Evolutionary conservation across 2,888 invertebrate species (phyloP).

Genomic region (Drosophila prostipennis): DNA sequence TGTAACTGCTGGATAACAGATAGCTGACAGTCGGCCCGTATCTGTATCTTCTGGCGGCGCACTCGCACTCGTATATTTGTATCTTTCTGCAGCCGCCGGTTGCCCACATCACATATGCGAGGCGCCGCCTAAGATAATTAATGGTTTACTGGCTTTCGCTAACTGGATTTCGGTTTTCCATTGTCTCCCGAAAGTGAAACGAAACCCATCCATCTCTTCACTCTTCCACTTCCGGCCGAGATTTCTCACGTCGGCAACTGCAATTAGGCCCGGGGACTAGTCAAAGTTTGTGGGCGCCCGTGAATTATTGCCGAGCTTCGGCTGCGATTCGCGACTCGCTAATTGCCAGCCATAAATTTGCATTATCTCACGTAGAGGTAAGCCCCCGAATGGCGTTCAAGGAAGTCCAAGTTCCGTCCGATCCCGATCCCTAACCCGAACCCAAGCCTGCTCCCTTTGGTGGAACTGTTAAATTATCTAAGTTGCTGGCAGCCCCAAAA

Average conservation of each 20-base stretch:
- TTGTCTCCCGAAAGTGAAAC: constrained; percentile 19
- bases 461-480: constrained; percentile 70
- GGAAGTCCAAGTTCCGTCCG: constrained; percentile 3
- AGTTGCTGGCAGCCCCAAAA: constrained; percentile 59
- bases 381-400: constrained; percentile 39
- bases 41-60: constrained; percentile 33
- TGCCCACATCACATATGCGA: constrained; percentile 49
- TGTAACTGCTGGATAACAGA: constrained; percentile 56
- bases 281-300: constrained; percentile 52
- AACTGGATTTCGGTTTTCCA: constrained; percentile 72
- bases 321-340: constrained; percentile 72
- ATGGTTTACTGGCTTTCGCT: constrained; percentile 58
- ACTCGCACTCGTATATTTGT: constrained; percentile 15
- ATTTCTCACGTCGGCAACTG: constrained; percentile 68
- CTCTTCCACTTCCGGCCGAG: constrained; percentile 34
- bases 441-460: constrained; percentile 7
- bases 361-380: constrained; percentile 74
- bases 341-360: constrained; percentile 78
- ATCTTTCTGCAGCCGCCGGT: constrained; percentile 15
- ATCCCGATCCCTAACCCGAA: not conserved
- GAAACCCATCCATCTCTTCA: constrained; percentile 9
- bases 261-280: constrained; percentile 62
- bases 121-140: constrained; percentile 61
- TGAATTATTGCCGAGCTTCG: constrained; percentile 72
- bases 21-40: constrained; percentile 49